These are phyloP conservation scores for Megalurothrips usitatus DNA, from an alignment of 2,888 invertebrate species.

Conservation along the genomic window DNA sequence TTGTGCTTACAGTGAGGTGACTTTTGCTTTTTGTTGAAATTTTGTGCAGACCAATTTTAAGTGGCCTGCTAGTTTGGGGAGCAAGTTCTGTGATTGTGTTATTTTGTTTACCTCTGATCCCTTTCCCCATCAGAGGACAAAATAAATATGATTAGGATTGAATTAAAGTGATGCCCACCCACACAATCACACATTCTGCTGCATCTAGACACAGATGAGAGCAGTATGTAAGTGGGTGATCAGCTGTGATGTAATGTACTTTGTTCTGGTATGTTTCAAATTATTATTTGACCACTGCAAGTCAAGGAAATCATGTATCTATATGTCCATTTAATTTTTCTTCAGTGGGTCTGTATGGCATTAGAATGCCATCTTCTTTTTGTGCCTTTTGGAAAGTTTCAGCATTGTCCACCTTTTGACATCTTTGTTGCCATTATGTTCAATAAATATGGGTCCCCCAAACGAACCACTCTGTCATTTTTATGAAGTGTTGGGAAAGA, in stretches of 20 bases:
- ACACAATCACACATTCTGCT: not conserved
- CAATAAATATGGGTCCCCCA: not conserved
- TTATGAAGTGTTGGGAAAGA: not conserved
- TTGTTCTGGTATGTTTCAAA: not conserved
- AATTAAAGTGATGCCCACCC: not conserved
- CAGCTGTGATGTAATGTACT: not conserved
- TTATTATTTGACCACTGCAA: not conserved
- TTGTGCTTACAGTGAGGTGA: not conserved
- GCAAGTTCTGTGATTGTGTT: slow-evolving; percentile 15
- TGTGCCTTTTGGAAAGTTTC: too few relatives aligned
- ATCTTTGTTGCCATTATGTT: not conserved
- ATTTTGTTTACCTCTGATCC: not conserved
- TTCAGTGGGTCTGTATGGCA: too few relatives aligned
- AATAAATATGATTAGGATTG: not conserved
- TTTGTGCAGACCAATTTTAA: not conserved
- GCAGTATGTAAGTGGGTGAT: not conserved
- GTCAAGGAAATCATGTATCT: too few relatives aligned
- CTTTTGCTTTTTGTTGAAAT: not conserved
- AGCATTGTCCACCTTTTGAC: not conserved
- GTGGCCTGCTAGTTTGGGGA: not conserved
- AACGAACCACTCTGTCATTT: not conserved
- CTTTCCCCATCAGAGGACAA: not conserved
- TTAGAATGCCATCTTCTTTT: too few relatives aligned
- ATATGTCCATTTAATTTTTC: too few relatives aligned
- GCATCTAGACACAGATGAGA: not conserved